phyloP scores from a whole-genome alignment of 2,888 invertebrate species.

The Mimachlamys varia region DNA sequence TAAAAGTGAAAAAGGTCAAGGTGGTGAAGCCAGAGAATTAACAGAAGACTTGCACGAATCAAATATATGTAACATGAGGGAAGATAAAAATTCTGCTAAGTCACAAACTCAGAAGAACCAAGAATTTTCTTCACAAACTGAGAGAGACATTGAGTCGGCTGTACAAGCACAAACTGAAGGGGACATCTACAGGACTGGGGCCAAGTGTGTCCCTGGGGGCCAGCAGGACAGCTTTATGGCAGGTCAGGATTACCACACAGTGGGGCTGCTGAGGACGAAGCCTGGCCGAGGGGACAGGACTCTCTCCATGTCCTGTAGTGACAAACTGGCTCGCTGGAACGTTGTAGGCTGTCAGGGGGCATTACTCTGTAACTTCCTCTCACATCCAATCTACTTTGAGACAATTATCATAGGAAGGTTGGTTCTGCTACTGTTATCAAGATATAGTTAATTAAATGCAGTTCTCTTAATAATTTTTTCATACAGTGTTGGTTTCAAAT shows the following conservation, averaged over 20 bases:
- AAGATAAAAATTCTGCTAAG: neutral
- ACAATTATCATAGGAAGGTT: conserved; percentile 88
- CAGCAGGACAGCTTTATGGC: conserved; percentile 85
- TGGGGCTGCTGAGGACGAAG: conserved; percentile 89
- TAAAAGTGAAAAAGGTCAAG: neutral
- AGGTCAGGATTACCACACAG: conserved; percentile 89
- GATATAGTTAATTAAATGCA: neutral
- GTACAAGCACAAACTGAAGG: neutral
- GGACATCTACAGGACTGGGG: conserved; percentile 91
- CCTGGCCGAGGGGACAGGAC: conserved; percentile 95
- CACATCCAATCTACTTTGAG: conserved; percentile 87
- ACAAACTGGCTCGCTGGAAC: conserved; percentile 95
- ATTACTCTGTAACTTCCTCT: conserved; percentile 87
- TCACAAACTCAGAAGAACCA: neutral
- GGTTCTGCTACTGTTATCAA: neutral
- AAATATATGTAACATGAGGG: neutral
- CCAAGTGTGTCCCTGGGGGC: conserved; percentile 87
- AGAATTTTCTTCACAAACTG: neutral
- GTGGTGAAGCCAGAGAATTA: neutral
- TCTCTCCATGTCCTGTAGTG: conserved; percentile 95
- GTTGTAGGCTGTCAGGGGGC: conserved; percentile 92
- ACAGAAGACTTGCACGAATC: neutral
- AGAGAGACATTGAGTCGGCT: neutral
- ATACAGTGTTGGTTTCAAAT: neutral
- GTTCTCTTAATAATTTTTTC: neutral